Percentiles rank a stretch among this genome's conserved stretches.
These are phyloP conservation scores for Tigriopus californicus DNA, from an alignment of 2,888 invertebrate genomes.

Conservation along the genomic window DNA sequence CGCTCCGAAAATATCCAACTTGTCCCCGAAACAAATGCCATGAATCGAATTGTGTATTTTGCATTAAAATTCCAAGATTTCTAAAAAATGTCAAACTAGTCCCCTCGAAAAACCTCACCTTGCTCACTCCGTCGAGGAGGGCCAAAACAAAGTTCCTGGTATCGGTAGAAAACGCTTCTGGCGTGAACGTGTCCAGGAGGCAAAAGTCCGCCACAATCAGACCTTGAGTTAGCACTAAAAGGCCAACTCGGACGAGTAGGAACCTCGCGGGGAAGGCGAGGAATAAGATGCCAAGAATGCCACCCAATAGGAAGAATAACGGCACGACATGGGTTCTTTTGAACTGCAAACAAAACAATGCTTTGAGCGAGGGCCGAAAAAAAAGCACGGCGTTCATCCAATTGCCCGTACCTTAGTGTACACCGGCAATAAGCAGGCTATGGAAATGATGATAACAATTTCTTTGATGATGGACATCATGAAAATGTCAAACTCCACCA, in stretches of 20 bases:
- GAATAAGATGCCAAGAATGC: neutral
- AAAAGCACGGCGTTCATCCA: neutral
- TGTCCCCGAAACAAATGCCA: too few species aligned
- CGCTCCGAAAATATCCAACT: too few species aligned
- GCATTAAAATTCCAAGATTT: too few species aligned
- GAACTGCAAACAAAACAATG: too few species aligned
- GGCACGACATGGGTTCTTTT: neutral
- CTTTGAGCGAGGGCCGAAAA: neutral
- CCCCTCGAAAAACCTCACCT: neutral
- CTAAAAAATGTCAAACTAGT: neutral
- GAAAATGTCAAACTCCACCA: neutral
- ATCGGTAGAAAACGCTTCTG: constrained; percentile 4
- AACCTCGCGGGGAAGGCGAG: neutral
- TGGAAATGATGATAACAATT: neutral
- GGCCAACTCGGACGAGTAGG: neutral
- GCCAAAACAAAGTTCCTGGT: neutral
- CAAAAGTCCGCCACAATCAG: neutral
- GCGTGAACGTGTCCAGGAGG: constrained; percentile 3
- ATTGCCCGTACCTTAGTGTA: neutral
- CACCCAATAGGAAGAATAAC: neutral
- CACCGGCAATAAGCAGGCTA: neutral
- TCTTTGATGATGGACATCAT: neutral
- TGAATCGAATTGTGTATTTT: too few species aligned
- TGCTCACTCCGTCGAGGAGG: constrained; percentile 1
- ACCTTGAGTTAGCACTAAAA: neutral